Percentiles rank a stretch among this genome's conserved stretches.
Evolutionary conservation across 2,888 invertebrate genomes (phyloP).

Genomic region (Venusia cambrica): DNA sequence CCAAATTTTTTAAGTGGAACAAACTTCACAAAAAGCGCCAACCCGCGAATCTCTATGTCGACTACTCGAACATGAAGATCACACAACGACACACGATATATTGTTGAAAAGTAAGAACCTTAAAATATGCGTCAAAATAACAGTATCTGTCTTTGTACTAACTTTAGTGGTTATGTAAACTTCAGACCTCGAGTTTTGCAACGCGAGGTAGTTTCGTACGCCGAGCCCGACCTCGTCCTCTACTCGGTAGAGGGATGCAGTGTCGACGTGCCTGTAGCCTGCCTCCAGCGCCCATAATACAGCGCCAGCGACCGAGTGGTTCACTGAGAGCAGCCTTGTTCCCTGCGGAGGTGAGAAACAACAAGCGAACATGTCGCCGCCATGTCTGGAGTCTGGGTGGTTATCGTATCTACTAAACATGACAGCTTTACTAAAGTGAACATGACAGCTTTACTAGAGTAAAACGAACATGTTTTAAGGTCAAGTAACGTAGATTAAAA

Average conservation of each 20-base stretch:
- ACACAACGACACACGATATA: no score
- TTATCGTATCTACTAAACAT: neutral
- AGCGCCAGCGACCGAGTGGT: slow-evolving; percentile 82
- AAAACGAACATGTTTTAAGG: no score
- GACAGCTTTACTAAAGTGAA: no score
- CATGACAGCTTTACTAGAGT: no score
- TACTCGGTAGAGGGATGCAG: slow-evolving; percentile 88
- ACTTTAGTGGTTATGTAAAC: slow-evolving; percentile 92
- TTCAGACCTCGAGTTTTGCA: slow-evolving; percentile 83
- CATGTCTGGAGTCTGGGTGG: slow-evolving; percentile 9
- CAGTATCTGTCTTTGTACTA: slow-evolving; percentile 27
- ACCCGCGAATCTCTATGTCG: no score
- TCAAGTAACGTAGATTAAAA: neutral
- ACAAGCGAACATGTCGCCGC: slow-evolving; percentile 25
- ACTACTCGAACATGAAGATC: no score
- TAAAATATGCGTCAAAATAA: no score
- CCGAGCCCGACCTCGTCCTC: slow-evolving; percentile 88
- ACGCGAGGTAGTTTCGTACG: slow-evolving; percentile 83
- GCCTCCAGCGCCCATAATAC: slow-evolving; percentile 86
- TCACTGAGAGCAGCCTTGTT: slow-evolving; percentile 56
- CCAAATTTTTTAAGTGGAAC: no score
- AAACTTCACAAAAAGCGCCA: no score
- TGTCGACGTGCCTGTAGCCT: slow-evolving; percentile 91
- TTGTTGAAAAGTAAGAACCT: no score
- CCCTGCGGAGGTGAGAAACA: slow-evolving; percentile 45